Conservation (phyloP, 2,113 vertebrate species). For the Dipodomys merriami region DNA sequence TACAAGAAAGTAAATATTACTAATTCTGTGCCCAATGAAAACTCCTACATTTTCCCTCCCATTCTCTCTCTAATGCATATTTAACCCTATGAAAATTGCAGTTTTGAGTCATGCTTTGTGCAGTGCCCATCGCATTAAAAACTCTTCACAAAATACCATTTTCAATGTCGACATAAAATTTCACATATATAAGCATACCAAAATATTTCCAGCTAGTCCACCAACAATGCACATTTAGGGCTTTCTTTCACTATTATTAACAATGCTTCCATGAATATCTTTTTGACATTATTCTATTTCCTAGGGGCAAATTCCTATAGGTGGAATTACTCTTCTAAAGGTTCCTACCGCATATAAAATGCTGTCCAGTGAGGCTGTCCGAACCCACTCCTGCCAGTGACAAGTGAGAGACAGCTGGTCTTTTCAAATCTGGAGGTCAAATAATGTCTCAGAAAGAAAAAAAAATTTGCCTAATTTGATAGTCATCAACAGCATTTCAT, state of each 20-base stretch:
- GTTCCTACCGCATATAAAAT: constrained; percentile 39
- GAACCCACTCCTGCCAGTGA: constrained; percentile 6
- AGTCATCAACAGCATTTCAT: constrained; percentile 61
- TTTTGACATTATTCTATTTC: constrained; percentile 17
- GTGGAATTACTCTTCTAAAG: constrained; percentile 45
- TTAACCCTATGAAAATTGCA: constrained; percentile 11
- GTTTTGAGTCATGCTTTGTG: constrained; percentile 16
- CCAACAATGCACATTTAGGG: not conserved
- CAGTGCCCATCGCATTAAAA: not conserved
- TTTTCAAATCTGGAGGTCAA: constrained; percentile 59
- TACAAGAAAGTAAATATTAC: not conserved
- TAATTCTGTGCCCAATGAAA: constrained; percentile 33
- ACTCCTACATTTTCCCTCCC: constrained; percentile 27
- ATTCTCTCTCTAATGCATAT: not conserved
- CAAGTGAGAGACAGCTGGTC: constrained; percentile 8
- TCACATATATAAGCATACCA: not conserved
- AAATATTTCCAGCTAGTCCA: constrained; percentile 35
- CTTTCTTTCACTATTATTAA: constrained; percentile 10
- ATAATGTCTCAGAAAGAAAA: constrained; percentile 58
- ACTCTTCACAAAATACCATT: constrained; percentile 19
- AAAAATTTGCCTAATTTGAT: constrained; percentile 35
- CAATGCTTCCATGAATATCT: not conserved
- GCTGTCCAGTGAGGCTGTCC: not conserved
- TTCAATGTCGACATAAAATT: constrained; percentile 5
- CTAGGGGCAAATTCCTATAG: not conserved